phyloP scores from a whole-genome alignment of 2,113 vertebrate species.

The Bufo bufo region DNA sequence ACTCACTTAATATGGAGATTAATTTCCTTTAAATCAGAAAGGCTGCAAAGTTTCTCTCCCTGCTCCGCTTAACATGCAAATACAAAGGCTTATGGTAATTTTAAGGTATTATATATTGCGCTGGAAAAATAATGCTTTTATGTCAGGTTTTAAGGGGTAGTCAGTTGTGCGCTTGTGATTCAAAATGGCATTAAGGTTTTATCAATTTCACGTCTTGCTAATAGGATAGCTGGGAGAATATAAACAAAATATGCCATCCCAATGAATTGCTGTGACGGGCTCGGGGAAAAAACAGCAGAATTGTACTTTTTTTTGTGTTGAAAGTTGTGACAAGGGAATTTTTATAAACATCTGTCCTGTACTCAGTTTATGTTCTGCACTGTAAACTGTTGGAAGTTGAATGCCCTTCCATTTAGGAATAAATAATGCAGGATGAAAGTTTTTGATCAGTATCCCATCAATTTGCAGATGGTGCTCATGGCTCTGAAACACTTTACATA shows the following conservation, averaged over 20 bases:
- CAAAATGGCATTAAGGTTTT: slow-evolving; percentile 48
- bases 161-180: slow-evolving; percentile 60
- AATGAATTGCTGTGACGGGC: slow-evolving; percentile 18
- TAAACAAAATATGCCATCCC: slow-evolving; percentile 15
- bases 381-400: slow-evolving; percentile 43
- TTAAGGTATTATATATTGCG: slow-evolving; percentile 57
- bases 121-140: slow-evolving; percentile 62
- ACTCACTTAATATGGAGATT: slow-evolving; percentile 59
- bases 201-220: slow-evolving; percentile 34
- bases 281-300: not conserved
- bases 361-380: slow-evolving; percentile 30
- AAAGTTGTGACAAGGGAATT: not conserved
- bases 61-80: slow-evolving; percentile 46
- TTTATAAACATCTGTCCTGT: slow-evolving; percentile 35
- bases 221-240: slow-evolving; percentile 20
- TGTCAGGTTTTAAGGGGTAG: slow-evolving; percentile 57
- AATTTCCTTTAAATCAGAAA: slow-evolving; percentile 59
- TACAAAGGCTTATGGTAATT: slow-evolving; percentile 56
- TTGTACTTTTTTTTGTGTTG: slow-evolving; percentile 5
- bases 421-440: slow-evolving; percentile 53
- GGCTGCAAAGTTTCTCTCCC: slow-evolving; percentile 33
- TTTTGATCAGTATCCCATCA: slow-evolving; percentile 58
- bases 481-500: slow-evolving; percentile 46
- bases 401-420: slow-evolving; percentile 50
- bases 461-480: slow-evolving; percentile 56